Percentiles rank a stretch among this genome's conserved stretches.
phyloP scores from a whole-genome alignment of 35 echinoderm and acorn worm species.

The Chiridota heheva region DNA sequence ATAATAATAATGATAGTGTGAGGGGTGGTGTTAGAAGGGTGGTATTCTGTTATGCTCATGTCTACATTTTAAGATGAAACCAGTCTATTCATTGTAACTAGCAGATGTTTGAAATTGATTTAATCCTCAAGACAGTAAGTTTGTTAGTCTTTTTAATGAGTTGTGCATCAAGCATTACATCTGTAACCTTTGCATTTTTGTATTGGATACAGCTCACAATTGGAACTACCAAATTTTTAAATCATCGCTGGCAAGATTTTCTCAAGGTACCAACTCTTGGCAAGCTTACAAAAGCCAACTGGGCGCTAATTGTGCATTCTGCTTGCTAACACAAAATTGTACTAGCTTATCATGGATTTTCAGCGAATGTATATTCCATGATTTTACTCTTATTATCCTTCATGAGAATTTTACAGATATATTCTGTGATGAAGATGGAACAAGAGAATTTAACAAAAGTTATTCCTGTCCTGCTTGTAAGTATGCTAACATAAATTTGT shows the following conservation, averaged over 20 bases:
- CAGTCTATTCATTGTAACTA: no score
- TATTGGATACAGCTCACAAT: no score
- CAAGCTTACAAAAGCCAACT: not conserved
- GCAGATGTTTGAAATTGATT: no score
- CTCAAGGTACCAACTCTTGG: not conserved
- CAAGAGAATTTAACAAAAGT: slow-evolving; percentile 84
- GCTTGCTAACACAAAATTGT: not conserved
- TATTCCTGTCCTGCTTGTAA: slow-evolving; percentile 90
- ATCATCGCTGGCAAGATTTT: not conserved
- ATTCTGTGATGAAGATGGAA: slow-evolving; percentile 98
- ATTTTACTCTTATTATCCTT: not conserved
- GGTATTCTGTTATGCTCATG: no score
- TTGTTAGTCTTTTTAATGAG: no score
- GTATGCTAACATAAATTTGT: not conserved
- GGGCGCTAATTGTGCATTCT: not conserved
- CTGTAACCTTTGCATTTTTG: no score
- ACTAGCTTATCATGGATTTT: not conserved
- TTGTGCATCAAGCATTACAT: no score
- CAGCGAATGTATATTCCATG: not conserved
- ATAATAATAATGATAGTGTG: no score
- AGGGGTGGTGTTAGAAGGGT: no score
- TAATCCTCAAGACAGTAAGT: no score
- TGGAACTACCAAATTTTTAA: not conserved
- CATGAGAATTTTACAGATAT: slow-evolving; percentile 60
- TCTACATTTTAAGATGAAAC: no score